Percentiles rank a stretch among this genome's conserved stretches.
phyloP scores from a whole-genome alignment of 2,888 invertebrate genomes.

The Hirtodrosophila confusa region DNA sequence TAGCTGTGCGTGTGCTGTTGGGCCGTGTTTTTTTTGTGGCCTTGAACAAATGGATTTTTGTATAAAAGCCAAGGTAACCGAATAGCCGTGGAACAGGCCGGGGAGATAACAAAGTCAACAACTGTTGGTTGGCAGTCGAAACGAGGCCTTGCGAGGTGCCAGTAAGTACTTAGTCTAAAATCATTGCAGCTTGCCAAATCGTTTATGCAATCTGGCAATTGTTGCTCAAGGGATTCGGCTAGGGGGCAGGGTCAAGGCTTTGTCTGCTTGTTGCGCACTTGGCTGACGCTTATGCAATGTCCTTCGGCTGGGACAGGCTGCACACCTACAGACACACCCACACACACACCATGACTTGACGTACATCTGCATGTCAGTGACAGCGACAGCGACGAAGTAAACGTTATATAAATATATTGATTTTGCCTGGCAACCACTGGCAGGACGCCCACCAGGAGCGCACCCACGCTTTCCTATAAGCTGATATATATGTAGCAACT shows the following conservation, averaged over 20 bases:
- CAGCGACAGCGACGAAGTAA: constrained; percentile 46
- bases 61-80: constrained; percentile 42
- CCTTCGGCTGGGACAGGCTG: constrained; percentile 52
- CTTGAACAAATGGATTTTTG: constrained; percentile 54
- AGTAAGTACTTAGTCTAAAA: constrained; percentile 8
- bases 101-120: constrained; percentile 43
- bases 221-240: constrained; percentile 38
- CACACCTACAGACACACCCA: constrained; percentile 29
- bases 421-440: constrained; percentile 57
- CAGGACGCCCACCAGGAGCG: constrained; percentile 4
- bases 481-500: neutral
- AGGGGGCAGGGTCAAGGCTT: constrained; percentile 59
- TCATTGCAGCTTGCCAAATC: constrained; percentile 46
- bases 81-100: constrained; percentile 1
- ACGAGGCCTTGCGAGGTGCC: neutral
- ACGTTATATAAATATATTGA: constrained; percentile 75
- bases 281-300: constrained; percentile 64
- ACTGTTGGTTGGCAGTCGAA: constrained; percentile 10
- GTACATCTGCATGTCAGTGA: constrained; percentile 66
- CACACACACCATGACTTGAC: constrained; percentile 33
- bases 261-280: constrained; percentile 67
- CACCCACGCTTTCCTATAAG: constrained; percentile 3
- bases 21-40: constrained; percentile 19
- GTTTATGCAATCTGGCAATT: constrained; percentile 62
- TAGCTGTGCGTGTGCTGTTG: constrained; percentile 17